A percentile compares a stretch with the other conserved stretches of the same genome.
phyloP scores from a whole-genome alignment of 2,888 invertebrate genomes.

The Aporophyla nigra region DNA sequence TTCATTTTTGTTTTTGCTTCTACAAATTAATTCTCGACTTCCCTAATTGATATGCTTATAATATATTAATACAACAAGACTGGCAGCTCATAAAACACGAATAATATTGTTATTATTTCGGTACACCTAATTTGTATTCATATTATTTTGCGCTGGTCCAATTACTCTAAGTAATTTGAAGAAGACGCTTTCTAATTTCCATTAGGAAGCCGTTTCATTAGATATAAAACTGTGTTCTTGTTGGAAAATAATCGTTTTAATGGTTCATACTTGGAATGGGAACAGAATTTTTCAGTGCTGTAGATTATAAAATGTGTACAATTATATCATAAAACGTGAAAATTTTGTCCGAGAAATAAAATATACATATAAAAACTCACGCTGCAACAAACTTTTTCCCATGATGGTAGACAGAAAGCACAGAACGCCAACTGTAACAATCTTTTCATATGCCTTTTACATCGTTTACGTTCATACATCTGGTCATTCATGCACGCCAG shows the following conservation, averaged over 20 bases:
- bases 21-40: constrained; percentile 4
- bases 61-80: constrained; percentile 43
- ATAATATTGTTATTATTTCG: constrained; percentile 50
- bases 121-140: constrained; percentile 61
- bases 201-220: constrained; percentile 59
- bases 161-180: constrained; percentile 62
- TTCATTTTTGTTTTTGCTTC: background rate
- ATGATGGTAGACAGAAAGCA: no score
- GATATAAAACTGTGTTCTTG: constrained; percentile 49
- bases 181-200: constrained; percentile 65
- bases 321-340: background rate
- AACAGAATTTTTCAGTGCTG: background rate
- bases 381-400: no score
- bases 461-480: no score
- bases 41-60: constrained; percentile 45
- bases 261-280: constrained; percentile 25
- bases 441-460: no score
- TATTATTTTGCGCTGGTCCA: constrained; percentile 58
- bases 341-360: background rate
- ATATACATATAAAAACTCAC: no score
- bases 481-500: no score
- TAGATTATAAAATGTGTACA: background rate
- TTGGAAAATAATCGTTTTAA: constrained; percentile 53
- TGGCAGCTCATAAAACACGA: constrained; percentile 48
- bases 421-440: no score